Evolutionary conservation across 92 coral and sea anemone species (phyloP), one percentile per base, ranked within the genome.

Genomic region (Epizoanthus illoricatus): DNA sequence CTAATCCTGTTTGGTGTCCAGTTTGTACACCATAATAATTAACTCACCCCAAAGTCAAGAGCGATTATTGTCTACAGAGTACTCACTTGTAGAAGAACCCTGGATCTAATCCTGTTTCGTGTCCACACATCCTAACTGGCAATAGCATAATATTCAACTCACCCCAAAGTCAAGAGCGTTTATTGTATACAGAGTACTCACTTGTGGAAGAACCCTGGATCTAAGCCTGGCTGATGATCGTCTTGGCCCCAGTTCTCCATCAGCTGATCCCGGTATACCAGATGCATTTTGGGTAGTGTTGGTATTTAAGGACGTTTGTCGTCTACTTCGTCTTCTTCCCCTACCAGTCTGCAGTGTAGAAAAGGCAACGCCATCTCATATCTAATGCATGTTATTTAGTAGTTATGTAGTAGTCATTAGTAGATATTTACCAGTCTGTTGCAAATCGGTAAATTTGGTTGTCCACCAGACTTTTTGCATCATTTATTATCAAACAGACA

Each of bases 301-400:
- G 45, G 24, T 84, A 66, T 75, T 92, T 36, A 74, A 63, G 18
- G 97, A 90, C 20, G 93, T 86, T 15, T 83, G 89, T 5, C 97
- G 87, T 8, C 97, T 80, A 75, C 97, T 92, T 72, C 94, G 82
- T 76, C 97, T 85, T 39, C 97, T 86, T 33, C 97, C 94, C 79
- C 82, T 86, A 16, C 84, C 85, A 71, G 49, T 63, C 43, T 76
- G 69, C 7, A n/a, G 54, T 55, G 74, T 49, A 49, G 56, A 49
- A 0, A 2, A 49, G 56, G 8, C 56, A 49, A 49, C 56, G 9
- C 56, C 56, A 49, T 49, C 56, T 49, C 56, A 5, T 49, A 49
- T 49, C 9, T 28, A 28, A 28, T 28, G 33, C 33, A 28, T 28
- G 33, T 28, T 28, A 28, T 28, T 28, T 28, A 42, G 47, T 42